Evolutionary conservation across 2,888 invertebrate species (phyloP), one percentile per base, ranked within the genome.

Genomic region (Drosophila anceps): DNA sequence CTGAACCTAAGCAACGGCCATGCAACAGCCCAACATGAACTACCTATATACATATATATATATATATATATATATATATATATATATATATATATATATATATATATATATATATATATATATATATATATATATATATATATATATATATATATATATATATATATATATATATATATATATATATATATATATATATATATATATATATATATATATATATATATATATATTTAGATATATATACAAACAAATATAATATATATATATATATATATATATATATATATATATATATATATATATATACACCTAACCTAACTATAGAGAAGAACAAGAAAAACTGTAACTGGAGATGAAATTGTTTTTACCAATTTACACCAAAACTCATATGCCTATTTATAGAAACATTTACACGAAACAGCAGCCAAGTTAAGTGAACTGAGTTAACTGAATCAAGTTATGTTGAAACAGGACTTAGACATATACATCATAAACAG

Each of bases 391-490:
- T 46, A 73, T 33, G 51, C 43, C 62, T 59, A 58, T 59, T 35
- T n/a, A 60, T 50, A 63, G 29, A 20, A 15, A 29, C 31, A 59
- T 24, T 24, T 51, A 41, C 50, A 75, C 18, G 44, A 51, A 46
- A 13, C 9, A n/a, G 31, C 55, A 55, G 76, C 70, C 73, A 73
- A 73, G 44, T 73, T 44, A 60, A 70, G 44, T 43, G 53, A 75
- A 68, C 62, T 41, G 35, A 66, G 41, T 43, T 31, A 57, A 44
- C 29, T 54, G 29, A 59, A 55, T 59, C 31, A 41, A 50, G 15
- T 39, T 27, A 24, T 39, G 31, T 39, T 48, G 37, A 64, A 33
- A 48, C 18, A 31, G 20, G 31, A 39, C 27, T 48, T 64, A 27
- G 35, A 31, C 29, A 37, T 15, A 20, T 57, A 43, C 13, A 35